Evolutionary conservation across 2,797 vertebrate species (phyloP).

Genomic region (Rhadinocentrus ornatus): DNA sequence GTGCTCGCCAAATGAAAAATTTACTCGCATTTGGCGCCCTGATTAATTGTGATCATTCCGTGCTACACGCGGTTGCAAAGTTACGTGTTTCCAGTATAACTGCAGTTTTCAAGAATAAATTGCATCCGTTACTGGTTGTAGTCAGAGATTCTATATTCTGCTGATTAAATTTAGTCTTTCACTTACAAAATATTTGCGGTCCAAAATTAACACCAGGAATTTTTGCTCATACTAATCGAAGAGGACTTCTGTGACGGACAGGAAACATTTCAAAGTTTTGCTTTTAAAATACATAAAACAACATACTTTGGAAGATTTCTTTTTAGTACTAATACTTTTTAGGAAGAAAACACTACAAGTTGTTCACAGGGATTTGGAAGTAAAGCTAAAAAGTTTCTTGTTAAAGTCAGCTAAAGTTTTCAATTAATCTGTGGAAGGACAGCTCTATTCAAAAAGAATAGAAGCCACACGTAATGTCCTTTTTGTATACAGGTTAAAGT

Average conservation of each 20-base stretch:
- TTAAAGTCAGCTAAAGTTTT: neutral
- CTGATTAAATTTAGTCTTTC: conserved; percentile 11
- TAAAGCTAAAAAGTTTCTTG: neutral
- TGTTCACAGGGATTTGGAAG: neutral
- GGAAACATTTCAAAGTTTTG: conserved; percentile 19
- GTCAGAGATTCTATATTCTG: neutral
- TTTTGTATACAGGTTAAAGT: conserved; percentile 15
- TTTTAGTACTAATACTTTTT: conserved; percentile 15
- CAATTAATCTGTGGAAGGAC: neutral
- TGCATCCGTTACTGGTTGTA: neutral
- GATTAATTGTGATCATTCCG: neutral
- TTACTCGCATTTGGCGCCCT: too few species aligned
- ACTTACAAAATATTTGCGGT: conserved; percentile 25
- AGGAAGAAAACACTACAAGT: conserved; percentile 3
- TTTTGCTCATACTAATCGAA: conserved; percentile 21
- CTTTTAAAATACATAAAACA: conserved; percentile 47
- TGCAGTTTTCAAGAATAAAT: neutral
- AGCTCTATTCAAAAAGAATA: neutral
- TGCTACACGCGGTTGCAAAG: neutral
- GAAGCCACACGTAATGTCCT: conserved; percentile 3
- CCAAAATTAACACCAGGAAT: conserved; percentile 29
- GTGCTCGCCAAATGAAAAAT: too few species aligned
- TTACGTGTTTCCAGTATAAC: neutral
- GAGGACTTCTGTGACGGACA: conserved; percentile 4
- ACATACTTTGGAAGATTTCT: conserved; percentile 15